These are phyloP conservation scores for Rissa tridactyla DNA, from an alignment of 2,113 vertebrate genomes.

Conservation along the genomic window DNA sequence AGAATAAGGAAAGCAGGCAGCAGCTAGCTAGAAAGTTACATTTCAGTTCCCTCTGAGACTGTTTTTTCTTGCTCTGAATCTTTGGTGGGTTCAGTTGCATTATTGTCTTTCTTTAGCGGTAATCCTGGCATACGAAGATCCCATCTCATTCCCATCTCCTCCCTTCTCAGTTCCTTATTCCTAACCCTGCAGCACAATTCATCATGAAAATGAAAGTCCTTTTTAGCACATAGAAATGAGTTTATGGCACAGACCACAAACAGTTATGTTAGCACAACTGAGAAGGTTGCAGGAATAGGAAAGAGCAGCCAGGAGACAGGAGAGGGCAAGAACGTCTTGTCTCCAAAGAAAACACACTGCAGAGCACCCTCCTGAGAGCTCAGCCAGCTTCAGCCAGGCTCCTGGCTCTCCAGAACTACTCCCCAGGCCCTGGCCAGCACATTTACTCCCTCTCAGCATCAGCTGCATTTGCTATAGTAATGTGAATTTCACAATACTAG, in stretches of 20 bases:
- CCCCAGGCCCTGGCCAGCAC: neutral
- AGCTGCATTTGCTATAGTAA: neutral
- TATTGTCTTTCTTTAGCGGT: neutral
- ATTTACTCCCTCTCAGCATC: neutral
- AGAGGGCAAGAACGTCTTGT: conserved; percentile 24
- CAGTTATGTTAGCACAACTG: conserved; percentile 7
- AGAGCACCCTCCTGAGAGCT: conserved; percentile 37
- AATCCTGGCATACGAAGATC: neutral
- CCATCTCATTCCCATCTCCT: neutral
- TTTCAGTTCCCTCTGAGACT: neutral
- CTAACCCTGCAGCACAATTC: neutral
- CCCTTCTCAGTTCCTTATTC: neutral
- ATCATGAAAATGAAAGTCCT: neutral
- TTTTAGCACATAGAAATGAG: neutral
- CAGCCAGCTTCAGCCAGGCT: neutral
- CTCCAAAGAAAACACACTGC: conserved; percentile 44
- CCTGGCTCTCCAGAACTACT: conserved; percentile 1
- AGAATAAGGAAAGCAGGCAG: neutral
- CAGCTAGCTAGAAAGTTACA: neutral
- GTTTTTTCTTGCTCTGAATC: neutral
- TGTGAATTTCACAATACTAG: conserved; percentile 20
- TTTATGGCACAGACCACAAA: neutral
- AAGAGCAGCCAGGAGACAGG: conserved; percentile 11
- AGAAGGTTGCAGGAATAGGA: neutral
- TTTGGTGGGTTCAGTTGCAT: neutral